phyloP scores from a whole-genome alignment of 92 coral and sea anemone genomes.

The Diadumene lineata region DNA sequence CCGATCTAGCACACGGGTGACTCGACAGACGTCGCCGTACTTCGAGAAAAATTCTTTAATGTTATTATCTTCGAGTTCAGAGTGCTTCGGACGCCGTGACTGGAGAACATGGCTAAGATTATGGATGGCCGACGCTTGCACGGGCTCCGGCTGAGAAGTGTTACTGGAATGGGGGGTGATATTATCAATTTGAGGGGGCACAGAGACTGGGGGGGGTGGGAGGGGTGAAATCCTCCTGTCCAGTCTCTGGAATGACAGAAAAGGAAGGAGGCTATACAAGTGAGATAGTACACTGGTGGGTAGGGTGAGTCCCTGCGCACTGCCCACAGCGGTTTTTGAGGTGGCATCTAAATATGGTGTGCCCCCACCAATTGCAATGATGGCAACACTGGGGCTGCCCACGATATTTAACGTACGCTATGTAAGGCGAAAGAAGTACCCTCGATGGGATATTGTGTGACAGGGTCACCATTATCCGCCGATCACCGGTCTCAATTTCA shows the following conservation, averaged over 20 bases:
- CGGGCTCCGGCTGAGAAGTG: too few species aligned
- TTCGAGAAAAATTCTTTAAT: not conserved
- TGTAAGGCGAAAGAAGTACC: not conserved
- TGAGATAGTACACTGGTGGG: not conserved
- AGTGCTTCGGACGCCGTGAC: too few species aligned
- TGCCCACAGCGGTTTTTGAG: not conserved
- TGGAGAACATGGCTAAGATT: too few species aligned
- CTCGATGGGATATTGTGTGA: not conserved
- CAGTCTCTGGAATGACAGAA: not conserved
- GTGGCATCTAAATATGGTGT: not conserved
- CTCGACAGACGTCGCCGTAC: not conserved
- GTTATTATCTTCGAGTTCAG: not conserved
- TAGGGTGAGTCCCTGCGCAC: not conserved
- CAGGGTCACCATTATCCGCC: not conserved
- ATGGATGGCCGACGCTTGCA: too few species aligned
- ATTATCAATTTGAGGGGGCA: too few species aligned
- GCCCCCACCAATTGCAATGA: conserved; percentile 21
- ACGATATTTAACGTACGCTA: not conserved
- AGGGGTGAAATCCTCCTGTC: too few species aligned
- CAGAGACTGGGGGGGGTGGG: too few species aligned
- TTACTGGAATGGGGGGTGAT: too few species aligned
- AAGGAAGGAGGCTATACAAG: not conserved
- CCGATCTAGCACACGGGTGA: not conserved
- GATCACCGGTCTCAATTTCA: conserved; percentile 14
- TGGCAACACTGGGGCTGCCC: conserved; percentile 7